Evolutionary conservation across 2,113 vertebrate species (phyloP).

Genomic region (Pycnonotus jocosus): DNA sequence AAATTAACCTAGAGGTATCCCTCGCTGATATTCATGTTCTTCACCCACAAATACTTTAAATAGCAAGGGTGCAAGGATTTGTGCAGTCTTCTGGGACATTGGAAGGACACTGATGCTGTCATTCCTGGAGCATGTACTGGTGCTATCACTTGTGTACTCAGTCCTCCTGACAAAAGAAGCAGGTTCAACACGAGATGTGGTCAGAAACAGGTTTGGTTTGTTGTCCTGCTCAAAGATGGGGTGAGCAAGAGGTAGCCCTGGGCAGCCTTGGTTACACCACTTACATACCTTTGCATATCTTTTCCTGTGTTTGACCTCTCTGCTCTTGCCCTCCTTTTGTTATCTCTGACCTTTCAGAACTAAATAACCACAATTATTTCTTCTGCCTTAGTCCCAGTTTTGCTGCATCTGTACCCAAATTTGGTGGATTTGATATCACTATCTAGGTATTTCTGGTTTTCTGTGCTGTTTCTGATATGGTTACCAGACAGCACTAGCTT

Average conservation of each 20-base stretch:
- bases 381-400: neutral
- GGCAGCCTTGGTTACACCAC: neutral
- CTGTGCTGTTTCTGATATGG: neutral
- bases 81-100: neutral
- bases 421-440: neutral
- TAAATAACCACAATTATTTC: neutral
- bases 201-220: neutral
- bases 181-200: neutral
- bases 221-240: neutral
- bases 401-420: neutral
- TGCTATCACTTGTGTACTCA: accelerated
- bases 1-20: neutral
- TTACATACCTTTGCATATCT: neutral
- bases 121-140: accelerated
- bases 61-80: neutral
- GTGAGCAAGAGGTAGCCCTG: neutral
- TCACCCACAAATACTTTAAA: neutral
- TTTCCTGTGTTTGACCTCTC: neutral
- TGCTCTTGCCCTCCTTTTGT: neutral
- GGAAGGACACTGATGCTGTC: accelerated
- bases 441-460: neutral
- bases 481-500: neutral
- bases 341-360: neutral
- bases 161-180: neutral
- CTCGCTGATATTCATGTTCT: neutral